Percentiles rank a stretch among this genome's conserved stretches.
Evolutionary conservation across 2,113 vertebrate species (phyloP).

Genomic region (Lepisosteus oculatus): DNA sequence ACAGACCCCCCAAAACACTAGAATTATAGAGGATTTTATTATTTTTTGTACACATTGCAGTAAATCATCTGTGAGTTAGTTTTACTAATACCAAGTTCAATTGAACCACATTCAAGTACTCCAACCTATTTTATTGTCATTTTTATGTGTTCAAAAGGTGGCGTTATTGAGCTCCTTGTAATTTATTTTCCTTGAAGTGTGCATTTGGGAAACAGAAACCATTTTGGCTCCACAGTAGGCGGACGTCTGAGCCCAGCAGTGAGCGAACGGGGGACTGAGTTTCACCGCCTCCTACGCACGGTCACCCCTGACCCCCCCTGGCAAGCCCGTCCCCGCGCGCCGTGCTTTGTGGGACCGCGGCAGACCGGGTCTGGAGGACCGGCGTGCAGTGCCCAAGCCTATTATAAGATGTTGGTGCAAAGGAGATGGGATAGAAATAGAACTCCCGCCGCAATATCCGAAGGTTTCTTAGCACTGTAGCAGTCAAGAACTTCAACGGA

Average conservation of each 20-base stretch:
- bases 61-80: too few relatives aligned
- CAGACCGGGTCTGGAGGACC: neutral
- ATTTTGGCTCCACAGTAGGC: constrained; percentile 18
- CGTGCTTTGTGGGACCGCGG: constrained; percentile 20
- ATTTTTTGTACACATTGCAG: too few relatives aligned
- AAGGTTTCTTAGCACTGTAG: neutral
- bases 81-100: too few relatives aligned
- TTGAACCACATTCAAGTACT: too few relatives aligned
- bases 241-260: neutral
- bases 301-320: too few relatives aligned
- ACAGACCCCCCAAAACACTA: too few relatives aligned
- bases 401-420: constrained; percentile 23
- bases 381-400: neutral
- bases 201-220: neutral
- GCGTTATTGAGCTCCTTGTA: neutral
- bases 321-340: neutral
- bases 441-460: neutral
- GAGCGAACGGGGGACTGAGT: too few relatives aligned
- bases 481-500: constrained; percentile 6
- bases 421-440: neutral
- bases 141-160: constrained; percentile 5
- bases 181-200: too few relatives aligned
- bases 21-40: too few relatives aligned
- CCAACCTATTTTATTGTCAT: neutral
- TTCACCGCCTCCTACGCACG: neutral